Evolutionary conservation across 2,113 vertebrate species (phyloP), one percentile per base, ranked within the genome.

Genomic region (Plotosus lineatus): DNA sequence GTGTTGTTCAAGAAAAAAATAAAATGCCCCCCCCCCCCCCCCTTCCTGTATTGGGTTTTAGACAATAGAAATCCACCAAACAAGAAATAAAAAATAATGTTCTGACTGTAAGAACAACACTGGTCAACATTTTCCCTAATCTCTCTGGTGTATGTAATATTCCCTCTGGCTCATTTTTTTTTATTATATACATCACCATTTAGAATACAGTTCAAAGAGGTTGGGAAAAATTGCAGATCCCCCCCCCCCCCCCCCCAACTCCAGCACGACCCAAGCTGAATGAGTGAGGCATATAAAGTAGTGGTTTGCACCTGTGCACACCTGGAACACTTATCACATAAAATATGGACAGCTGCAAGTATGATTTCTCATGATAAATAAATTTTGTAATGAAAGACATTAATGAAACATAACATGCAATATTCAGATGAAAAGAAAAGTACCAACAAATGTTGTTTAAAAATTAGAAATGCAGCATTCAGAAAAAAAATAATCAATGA

Each of bases 141-240:
- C n/a, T n/a, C n/a, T n/a, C n/a, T n/a, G n/a, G n/a, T n/a, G n/a
- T n/a, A n/a, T n/a, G n/a, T n/a, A n/a, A 50, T 77, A 88, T 90
- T 87, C 87, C 85, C 88, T 92, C 90, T 86, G 82, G 86, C 88
- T 85, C 89, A 81, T 89, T 78, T 87, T 87, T 88, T 77, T 88
- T 83, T 78, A n/a, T 56, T 89, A 87, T 89, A 89, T 85, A 73
- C 85, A 78, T 71, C 82, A 89, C 88, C 81, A 84, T 75, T 83
- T 76, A 80, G 82, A 71, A 50, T 80, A 84, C 83, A 76, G 83
- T 86, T 88, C 46, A 63, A 80, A 86, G 89, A 79, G 42, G 58
- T 23, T 40, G 42, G 58, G 42, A 42, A 65, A 58, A 83, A 50
- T 66, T 77, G 26, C 46, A 69, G 65, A 51, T 77, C n/a, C n/a